These are phyloP conservation scores for Luidia sarsii DNA, from an alignment of 53 echinoderm and acorn worm genomes.

Conservation along the genomic window DNA sequence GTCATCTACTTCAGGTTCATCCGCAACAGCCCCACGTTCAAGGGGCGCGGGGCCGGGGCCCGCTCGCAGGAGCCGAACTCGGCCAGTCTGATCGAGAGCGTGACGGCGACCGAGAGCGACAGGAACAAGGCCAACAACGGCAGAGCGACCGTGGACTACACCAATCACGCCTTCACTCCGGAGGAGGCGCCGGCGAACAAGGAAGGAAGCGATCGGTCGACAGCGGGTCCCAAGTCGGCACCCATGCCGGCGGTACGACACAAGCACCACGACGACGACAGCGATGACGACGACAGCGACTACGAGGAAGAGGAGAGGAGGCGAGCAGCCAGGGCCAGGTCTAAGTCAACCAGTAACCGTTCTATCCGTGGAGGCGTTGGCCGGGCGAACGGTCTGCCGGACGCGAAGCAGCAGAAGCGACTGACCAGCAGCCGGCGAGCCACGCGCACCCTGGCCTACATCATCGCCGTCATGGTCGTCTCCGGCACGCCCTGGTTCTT, in stretches of 20 bases:
- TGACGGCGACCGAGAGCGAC: too few species aligned
- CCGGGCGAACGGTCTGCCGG: background rate
- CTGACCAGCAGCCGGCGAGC: slow-evolving; percentile 47
- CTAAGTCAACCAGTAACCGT: too few species aligned
- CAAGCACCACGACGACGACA: background rate
- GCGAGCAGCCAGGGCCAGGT: too few species aligned
- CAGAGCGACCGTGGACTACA: too few species aligned
- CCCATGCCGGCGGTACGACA: background rate
- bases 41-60: background rate
- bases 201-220: too few species aligned
- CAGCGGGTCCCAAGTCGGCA: background rate
- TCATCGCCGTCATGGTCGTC: slow-evolving; percentile 57
- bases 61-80: background rate
- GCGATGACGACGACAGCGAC: background rate
- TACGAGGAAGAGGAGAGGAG: background rate
- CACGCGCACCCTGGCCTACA: slow-evolving; percentile 58
- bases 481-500: slow-evolving; percentile 45
- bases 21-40: background rate
- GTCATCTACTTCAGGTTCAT: slow-evolving; percentile 55
- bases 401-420: background rate
- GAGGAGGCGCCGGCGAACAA: too few species aligned
- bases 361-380: background rate
- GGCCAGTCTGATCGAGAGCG: background rate
- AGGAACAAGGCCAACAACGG: too few species aligned
- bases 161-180: too few species aligned